Conservation (phyloP, 2,888 invertebrate genomes). For the Drosophila suboccidentalis region DNA sequence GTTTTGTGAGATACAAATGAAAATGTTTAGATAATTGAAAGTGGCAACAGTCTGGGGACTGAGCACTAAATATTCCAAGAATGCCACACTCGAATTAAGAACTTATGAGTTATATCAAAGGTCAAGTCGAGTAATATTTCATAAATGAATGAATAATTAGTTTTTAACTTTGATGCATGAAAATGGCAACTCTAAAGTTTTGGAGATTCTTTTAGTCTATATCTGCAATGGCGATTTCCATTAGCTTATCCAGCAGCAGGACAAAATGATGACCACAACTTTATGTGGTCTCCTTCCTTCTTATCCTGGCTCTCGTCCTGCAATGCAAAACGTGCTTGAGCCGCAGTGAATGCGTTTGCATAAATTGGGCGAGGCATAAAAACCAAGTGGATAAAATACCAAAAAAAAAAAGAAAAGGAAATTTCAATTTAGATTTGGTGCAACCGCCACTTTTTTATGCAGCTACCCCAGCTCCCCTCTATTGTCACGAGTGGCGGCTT, state of each 20-base stretch:
- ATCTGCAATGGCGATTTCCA: constrained; percentile 53
- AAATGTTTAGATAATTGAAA: constrained; percentile 12
- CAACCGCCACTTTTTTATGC: constrained; percentile 51
- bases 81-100: too few relatives aligned
- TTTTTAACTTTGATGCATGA: not conserved
- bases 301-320: constrained; percentile 3
- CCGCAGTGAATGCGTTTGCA: constrained; percentile 75
- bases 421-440: constrained; percentile 80
- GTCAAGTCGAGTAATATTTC: not conserved
- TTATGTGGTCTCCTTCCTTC: constrained; percentile 38
- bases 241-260: constrained; percentile 31
- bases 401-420: constrained; percentile 33
- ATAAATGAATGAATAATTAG: constrained; percentile 9
- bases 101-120: not conserved
- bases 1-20: constrained; percentile 7
- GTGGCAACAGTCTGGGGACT: not conserved
- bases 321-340: constrained; percentile 64
- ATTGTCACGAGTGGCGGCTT: constrained; percentile 48
- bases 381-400: constrained; percentile 36
- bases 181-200: not conserved
- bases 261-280: constrained; percentile 38
- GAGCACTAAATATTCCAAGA: not conserved
- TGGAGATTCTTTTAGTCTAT: constrained; percentile 14
- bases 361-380: constrained; percentile 68
- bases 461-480: constrained; percentile 3